Evolutionary conservation across 2,888 invertebrate species (phyloP).

Genomic region (Dicycla oo): DNA sequence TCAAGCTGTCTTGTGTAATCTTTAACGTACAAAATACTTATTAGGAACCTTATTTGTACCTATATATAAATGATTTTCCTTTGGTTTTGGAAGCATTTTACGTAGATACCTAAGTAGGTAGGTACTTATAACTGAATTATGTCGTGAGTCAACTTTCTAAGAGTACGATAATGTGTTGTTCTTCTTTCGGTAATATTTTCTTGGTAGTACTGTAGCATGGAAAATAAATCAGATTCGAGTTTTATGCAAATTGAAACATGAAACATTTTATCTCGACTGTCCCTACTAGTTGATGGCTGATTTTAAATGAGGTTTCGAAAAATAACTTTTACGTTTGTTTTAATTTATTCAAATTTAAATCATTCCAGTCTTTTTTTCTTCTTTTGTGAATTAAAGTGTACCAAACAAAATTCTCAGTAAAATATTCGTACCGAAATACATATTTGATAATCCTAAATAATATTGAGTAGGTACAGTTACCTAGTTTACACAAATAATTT

Average conservation of each 20-base stretch:
- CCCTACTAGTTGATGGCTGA: slow-evolving; percentile 34
- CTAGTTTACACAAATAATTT: neutral
- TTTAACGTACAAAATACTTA: neutral
- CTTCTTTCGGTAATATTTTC: slow-evolving; percentile 5
- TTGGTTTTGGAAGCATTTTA: neutral
- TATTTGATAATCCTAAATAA: neutral
- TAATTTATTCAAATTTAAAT: slow-evolving; percentile 15
- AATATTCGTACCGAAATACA: neutral
- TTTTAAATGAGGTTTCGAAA: slow-evolving; percentile 40
- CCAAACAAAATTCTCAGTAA: neutral
- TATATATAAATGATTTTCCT: neutral
- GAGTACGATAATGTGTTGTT: neutral
- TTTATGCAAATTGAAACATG: slow-evolving; percentile 57
- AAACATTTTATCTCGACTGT: slow-evolving; percentile 47
- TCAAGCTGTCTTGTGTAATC: neutral
- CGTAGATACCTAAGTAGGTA: no score
- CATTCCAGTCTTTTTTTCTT: neutral
- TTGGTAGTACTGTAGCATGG: slow-evolving; percentile 12
- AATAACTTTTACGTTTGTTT: neutral
- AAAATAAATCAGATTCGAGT: slow-evolving; percentile 55
- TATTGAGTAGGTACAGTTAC: no score
- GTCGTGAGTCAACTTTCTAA: neutral
- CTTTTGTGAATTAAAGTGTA: neutral
- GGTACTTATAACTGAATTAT: neutral
- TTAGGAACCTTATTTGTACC: no score